These are phyloP conservation scores for Semnopithecus entellus DNA, from an alignment of 2,113 vertebrate species.

Conservation along the genomic window DNA sequence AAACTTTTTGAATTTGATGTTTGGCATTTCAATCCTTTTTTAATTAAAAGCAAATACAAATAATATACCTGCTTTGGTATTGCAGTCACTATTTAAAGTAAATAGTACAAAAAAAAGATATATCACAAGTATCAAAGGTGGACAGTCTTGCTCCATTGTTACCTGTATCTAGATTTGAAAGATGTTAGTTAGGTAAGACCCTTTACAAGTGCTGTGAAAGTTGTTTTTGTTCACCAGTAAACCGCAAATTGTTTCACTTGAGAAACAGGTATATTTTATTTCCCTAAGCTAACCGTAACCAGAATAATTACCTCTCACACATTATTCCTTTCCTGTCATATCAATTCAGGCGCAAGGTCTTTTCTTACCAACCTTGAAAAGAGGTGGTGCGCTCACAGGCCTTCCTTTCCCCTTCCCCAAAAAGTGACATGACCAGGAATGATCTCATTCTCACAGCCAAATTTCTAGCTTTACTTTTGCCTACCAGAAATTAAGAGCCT, in stretches of 20 bases:
- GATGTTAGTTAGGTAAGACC: background rate
- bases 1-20: conserved; percentile 23
- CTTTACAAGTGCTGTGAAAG: background rate
- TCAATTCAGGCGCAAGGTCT: background rate
- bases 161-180: background rate
- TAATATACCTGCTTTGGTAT: background rate
- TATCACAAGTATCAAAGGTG: background rate
- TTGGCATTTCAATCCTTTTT: conserved; percentile 24
- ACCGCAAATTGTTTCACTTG: background rate
- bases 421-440: background rate
- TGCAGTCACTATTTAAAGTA: background rate
- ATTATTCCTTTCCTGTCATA: background rate
- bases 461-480: background rate
- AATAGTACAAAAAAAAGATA: background rate
- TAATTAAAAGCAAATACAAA: no score
- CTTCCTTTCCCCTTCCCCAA: background rate
- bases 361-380: background rate
- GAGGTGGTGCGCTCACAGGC: background rate
- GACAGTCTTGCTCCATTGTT: background rate
- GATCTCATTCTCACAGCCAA: background rate
- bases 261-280: background rate
- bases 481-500: background rate
- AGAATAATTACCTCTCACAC: background rate
- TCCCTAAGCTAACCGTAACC: background rate
- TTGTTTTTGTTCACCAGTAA: background rate